These are phyloP conservation scores for Macrotis lagotis DNA, from an alignment of 2,113 vertebrate species.

Conservation along the genomic window DNA sequence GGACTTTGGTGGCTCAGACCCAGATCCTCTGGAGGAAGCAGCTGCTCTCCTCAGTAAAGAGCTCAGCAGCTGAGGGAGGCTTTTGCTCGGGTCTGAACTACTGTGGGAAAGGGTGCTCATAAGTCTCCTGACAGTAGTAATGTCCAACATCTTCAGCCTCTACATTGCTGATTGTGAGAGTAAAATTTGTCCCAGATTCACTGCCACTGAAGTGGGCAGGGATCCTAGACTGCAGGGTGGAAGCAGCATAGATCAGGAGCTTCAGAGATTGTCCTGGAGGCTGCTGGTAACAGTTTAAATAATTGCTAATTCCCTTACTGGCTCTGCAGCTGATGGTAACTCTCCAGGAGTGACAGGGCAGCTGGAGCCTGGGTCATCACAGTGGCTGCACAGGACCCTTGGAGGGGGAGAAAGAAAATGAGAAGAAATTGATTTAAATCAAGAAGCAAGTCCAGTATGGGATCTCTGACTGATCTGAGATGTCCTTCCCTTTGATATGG, in stretches of 20 bases:
- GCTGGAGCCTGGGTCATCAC: background rate
- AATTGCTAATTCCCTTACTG: background rate
- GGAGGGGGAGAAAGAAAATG: no score
- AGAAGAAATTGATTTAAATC: no score
- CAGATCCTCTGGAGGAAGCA: no score
- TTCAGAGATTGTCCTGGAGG: background rate
- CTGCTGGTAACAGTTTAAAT: constrained; percentile 39
- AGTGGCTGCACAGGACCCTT: background rate
- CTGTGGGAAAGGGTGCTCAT: no score
- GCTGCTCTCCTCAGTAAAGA: no score
- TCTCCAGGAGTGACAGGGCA: background rate
- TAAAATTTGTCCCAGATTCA: constrained; percentile 63
- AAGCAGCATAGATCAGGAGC: constrained; percentile 31
- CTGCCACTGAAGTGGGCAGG: constrained; percentile 65
- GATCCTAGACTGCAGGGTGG: constrained; percentile 6
- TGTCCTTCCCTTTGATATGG: no score
- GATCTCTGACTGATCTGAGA: no score
- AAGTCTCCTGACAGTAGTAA: background rate
- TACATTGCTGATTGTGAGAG: background rate
- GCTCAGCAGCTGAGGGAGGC: background rate
- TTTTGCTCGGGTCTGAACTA: background rate
- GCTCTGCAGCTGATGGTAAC: background rate
- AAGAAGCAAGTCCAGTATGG: no score
- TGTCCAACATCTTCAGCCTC: background rate
- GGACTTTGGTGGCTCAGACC: no score